Percentiles rank a stretch among this genome's conserved stretches.
Evolutionary conservation across 2,888 invertebrate species (phyloP).

Genomic region (Fissipunctia ypsillon): DNA sequence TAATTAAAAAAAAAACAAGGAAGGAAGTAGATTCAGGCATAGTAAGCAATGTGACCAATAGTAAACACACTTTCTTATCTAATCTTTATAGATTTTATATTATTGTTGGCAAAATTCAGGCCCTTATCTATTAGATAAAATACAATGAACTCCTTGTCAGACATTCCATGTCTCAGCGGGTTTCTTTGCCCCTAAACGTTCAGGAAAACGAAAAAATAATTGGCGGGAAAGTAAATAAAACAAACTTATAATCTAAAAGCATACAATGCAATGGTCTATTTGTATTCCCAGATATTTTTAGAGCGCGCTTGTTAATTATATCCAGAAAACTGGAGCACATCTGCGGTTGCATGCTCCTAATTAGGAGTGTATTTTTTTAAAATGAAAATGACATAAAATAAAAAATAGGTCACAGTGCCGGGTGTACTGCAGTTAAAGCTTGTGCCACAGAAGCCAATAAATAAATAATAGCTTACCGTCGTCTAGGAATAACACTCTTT

Average conservation of each 20-base stretch:
- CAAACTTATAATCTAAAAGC: constrained; percentile 32
- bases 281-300: constrained; percentile 74
- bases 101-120: constrained; percentile 28
- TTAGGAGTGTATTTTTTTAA: constrained; percentile 38
- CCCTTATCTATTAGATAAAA: constrained; percentile 56
- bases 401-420: constrained; percentile 18
- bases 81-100: constrained; percentile 43
- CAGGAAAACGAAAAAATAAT: constrained; percentile 3
- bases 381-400: constrained; percentile 2
- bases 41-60: constrained; percentile 2
- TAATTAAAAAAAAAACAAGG: background rate
- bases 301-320: constrained; percentile 80
- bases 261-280: constrained; percentile 57
- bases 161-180: background rate
- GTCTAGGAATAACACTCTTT: constrained; percentile 87
- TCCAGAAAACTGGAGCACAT: constrained; percentile 78
- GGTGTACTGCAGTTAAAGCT: constrained; percentile 22
- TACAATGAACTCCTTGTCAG: constrained; percentile 43
- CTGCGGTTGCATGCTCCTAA: constrained; percentile 57
- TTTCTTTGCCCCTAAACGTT: background rate
- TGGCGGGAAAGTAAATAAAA: constrained; percentile 60
- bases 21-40: constrained; percentile 10
- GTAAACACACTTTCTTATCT: constrained; percentile 51
- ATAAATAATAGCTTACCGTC: constrained; percentile 80
- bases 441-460: constrained; percentile 53